Conservation (phyloP, 1,140 invertebrate species). For the Eumeta japonica region DNA sequence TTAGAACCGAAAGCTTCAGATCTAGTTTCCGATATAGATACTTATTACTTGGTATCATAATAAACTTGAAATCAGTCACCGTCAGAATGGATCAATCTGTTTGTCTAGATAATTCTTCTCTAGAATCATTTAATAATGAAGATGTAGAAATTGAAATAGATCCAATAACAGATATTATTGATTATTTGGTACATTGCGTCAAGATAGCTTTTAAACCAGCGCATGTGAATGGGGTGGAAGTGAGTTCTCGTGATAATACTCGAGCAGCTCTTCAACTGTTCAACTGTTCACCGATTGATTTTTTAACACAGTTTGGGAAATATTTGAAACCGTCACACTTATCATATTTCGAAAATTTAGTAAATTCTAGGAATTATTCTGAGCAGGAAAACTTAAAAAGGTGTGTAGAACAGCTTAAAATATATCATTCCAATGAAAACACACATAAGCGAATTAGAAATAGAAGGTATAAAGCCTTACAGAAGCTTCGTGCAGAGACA, state of each 20-base stretch:
- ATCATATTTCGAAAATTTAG: slow-evolving; percentile 61
- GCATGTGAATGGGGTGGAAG: slow-evolving; percentile 73
- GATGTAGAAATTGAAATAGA: slow-evolving; percentile 25
- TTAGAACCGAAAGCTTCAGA: too few species aligned
- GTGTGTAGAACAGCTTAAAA: slow-evolving; percentile 57
- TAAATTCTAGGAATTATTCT: too few species aligned
- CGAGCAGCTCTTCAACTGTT: slow-evolving; percentile 68
- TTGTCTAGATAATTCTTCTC: too few species aligned
- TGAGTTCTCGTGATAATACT: slow-evolving; percentile 68
- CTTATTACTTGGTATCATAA: too few species aligned
- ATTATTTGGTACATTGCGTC: slow-evolving; percentile 46
- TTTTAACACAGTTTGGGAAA: slow-evolving; percentile 76
- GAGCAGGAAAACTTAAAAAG: slow-evolving; percentile 55
- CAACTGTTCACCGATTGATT: slow-evolving; percentile 63
- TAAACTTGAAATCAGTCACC: too few species aligned
- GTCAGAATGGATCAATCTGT: too few species aligned
- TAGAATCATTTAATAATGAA: slow-evolving; percentile 13
- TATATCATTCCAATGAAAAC: slow-evolving; percentile 54
- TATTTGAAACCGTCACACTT: slow-evolving; percentile 69
- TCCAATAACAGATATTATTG: slow-evolving; percentile 50
- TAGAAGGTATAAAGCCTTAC: slow-evolving; percentile 78
- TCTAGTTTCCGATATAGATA: too few species aligned
- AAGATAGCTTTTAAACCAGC: slow-evolving; percentile 71
- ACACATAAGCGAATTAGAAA: slow-evolving; percentile 70
- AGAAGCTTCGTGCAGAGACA: slow-evolving; percentile 68